phyloP scores from a whole-genome alignment of 2,113 vertebrate species.

The human region DNA sequence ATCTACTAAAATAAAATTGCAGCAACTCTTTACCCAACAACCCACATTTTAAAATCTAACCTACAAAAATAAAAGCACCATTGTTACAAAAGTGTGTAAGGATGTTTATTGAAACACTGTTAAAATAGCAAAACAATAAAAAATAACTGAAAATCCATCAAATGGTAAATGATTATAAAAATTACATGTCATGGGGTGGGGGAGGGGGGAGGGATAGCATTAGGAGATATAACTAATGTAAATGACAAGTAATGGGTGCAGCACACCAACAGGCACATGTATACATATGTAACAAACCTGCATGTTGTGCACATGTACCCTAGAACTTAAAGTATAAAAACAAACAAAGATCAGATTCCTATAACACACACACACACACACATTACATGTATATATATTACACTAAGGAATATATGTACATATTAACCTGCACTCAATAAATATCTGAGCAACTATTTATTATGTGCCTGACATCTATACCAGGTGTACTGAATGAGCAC shows the following conservation, averaged over 20 bases:
- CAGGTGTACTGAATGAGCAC: neutral
- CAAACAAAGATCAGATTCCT: too few relatives aligned
- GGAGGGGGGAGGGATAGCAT: too few relatives aligned
- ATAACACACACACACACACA: too few relatives aligned
- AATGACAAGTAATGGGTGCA: too few relatives aligned
- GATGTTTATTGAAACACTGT: neutral
- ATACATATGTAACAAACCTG: too few relatives aligned
- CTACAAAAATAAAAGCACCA: constrained; percentile 5
- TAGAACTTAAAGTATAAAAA: too few relatives aligned
- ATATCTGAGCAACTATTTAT: neutral
- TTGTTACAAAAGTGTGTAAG: neutral
- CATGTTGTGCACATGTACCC: too few relatives aligned
- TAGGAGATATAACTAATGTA: too few relatives aligned
- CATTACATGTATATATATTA: neutral
- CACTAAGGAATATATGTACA: neutral
- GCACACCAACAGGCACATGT: too few relatives aligned
- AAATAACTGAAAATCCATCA: neutral
- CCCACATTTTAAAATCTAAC: neutral
- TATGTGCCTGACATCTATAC: neutral
- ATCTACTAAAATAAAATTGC: neutral
- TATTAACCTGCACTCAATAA: neutral
- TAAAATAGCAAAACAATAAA: neutral
- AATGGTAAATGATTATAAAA: neutral
- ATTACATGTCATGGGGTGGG: neutral
- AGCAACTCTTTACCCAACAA: neutral